Evolutionary conservation across 2,888 invertebrate genomes (phyloP).

Genomic region (Smittia aterrima): DNA sequence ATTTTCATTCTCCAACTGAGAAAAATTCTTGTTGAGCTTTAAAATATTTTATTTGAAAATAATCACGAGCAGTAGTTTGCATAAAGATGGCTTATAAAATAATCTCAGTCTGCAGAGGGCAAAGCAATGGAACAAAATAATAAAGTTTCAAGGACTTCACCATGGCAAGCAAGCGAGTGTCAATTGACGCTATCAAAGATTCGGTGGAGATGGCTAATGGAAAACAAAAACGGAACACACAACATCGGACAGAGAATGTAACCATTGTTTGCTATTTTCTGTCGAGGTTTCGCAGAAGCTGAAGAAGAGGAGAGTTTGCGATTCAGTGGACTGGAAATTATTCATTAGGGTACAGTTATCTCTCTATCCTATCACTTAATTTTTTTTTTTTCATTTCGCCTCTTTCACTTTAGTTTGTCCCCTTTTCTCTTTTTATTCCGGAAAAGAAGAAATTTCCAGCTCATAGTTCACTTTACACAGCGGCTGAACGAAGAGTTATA

Average conservation of each 20-base stretch:
- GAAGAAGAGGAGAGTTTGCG: slow-evolving; percentile 14
- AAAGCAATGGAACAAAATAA: too few relatives aligned
- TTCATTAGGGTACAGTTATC: slow-evolving; percentile 31
- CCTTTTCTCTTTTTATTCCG: neutral
- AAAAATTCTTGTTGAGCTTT: too few relatives aligned
- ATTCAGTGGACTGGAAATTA: slow-evolving; percentile 29
- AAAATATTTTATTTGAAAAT: neutral
- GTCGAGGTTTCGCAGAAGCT: neutral
- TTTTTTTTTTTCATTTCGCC: neutral
- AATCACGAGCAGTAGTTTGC: slow-evolving; percentile 17
- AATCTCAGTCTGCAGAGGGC: neutral
- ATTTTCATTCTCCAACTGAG: too few relatives aligned
- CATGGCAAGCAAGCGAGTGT: too few relatives aligned
- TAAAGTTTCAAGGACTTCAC: too few relatives aligned
- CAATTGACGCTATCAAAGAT: neutral
- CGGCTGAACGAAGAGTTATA: neutral
- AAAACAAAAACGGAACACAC: neutral
- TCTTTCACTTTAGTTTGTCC: neutral
- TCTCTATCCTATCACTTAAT: slow-evolving; percentile 33
- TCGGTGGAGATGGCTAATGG: slow-evolving; percentile 22
- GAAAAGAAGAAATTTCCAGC: neutral
- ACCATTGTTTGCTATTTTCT: neutral
- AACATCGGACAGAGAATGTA: too few relatives aligned
- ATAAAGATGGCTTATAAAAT: slow-evolving; percentile 24
- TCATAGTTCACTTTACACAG: neutral